A percentile compares a stretch with the other conserved stretches of the same genome.
Evolutionary conservation across 2,113 vertebrate genomes (phyloP).

Genomic region (Alaudala cheleensis): DNA sequence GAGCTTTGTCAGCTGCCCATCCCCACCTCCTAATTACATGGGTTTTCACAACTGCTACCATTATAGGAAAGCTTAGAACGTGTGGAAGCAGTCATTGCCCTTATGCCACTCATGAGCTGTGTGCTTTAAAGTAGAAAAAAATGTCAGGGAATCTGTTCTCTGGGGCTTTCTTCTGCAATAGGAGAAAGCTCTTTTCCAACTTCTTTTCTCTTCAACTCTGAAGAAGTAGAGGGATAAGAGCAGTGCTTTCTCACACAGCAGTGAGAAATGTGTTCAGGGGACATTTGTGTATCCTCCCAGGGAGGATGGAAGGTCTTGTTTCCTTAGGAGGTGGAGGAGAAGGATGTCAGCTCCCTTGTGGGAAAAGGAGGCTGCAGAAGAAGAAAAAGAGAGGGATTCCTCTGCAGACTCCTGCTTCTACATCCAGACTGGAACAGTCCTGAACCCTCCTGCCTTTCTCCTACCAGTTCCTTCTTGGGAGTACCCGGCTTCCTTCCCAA

Average conservation of each 20-base stretch:
- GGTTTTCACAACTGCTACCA: background rate
- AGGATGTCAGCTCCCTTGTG: background rate
- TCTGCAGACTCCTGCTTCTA: background rate
- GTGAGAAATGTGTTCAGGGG: background rate
- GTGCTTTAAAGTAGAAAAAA: background rate
- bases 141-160: background rate
- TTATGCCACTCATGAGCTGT: background rate
- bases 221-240: background rate
- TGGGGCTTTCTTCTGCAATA: background rate
- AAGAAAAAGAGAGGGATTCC: background rate
- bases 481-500: background rate
- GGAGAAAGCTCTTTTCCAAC: background rate
- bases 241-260: background rate
- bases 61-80: background rate
- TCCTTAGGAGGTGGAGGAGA: background rate
- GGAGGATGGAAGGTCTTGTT: background rate
- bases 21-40: background rate
- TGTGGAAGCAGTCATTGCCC: background rate
- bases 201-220: background rate
- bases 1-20: background rate
- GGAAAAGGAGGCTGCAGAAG: background rate
- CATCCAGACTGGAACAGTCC: background rate
- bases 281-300: background rate
- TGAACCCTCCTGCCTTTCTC: background rate
- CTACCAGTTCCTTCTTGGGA: background rate